Percentiles rank a stretch among this genome's conserved stretches.
Evolutionary conservation across 2,113 vertebrate genomes (phyloP).

Genomic region (Bos taurus): DNA sequence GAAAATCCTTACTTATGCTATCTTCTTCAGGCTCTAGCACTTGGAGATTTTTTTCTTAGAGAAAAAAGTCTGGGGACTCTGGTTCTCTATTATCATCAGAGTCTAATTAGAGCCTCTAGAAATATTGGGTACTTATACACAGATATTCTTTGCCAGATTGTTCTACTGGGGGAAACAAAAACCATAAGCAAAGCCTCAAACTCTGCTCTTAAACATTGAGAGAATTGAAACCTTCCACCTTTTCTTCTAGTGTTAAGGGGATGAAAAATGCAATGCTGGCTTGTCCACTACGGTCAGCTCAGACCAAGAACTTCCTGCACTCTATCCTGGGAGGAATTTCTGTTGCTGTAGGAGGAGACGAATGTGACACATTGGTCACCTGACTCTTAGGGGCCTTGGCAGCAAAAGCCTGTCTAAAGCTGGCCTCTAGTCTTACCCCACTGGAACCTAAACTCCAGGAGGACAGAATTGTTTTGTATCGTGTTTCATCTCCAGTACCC

Average conservation of each 20-base stretch:
- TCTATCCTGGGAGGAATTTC: not conserved
- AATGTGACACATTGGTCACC: not conserved
- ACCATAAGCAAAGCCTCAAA: not conserved
- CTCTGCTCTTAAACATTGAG: not conserved
- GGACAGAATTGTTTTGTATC: not conserved
- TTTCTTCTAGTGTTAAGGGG: not conserved
- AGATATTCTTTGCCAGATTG: not conserved
- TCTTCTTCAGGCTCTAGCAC: not conserved
- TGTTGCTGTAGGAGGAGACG: not conserved
- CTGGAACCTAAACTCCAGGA: not conserved
- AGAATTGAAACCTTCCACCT: not conserved
- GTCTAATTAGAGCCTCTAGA: not conserved
- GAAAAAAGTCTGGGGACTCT: not conserved
- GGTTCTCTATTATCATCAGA: not conserved
- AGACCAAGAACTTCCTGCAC: not conserved
- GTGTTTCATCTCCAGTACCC: not conserved
- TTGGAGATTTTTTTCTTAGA: not conserved
- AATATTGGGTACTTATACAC: not conserved
- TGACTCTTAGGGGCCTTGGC: not conserved
- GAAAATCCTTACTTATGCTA: not conserved
- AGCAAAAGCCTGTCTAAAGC: not conserved
- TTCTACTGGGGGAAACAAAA: not conserved
- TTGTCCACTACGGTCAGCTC: not conserved
- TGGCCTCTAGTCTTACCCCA: not conserved
- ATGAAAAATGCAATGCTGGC: not conserved